Percentiles rank a stretch among this genome's conserved stretches.
phyloP scores from a whole-genome alignment of 1,140 invertebrate species.

The Zaprionus gabonicus region DNA sequence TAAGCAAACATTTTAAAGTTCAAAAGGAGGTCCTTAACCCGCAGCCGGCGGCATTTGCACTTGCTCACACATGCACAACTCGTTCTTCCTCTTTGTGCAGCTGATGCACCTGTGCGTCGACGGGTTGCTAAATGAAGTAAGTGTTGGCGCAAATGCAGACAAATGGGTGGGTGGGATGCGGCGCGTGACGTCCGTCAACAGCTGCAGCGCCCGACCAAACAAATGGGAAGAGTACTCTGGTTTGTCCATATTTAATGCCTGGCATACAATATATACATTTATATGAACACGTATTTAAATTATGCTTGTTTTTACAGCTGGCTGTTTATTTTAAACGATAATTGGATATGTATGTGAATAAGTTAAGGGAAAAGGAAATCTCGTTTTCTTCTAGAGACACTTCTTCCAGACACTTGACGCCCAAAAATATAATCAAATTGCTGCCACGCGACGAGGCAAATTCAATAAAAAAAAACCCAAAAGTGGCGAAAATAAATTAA shows the following conservation, averaged over 20 bases:
- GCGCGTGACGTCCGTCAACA: slow-evolving; percentile 53
- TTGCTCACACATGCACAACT: slow-evolving; percentile 25
- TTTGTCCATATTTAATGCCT: not conserved
- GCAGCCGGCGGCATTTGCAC: slow-evolving; percentile 55
- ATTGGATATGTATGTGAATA: not conserved
- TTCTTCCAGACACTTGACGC: not conserved
- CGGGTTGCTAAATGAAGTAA: slow-evolving; percentile 74
- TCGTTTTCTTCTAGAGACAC: not conserved
- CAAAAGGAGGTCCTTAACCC: slow-evolving; percentile 81
- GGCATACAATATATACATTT: not conserved
- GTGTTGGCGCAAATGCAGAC: slow-evolving; percentile 80
- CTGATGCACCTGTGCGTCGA: slow-evolving; percentile 37
- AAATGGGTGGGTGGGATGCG: slow-evolving; percentile 42
- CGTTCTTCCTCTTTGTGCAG: slow-evolving; percentile 24
- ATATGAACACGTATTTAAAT: not conserved
- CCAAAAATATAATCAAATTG: slow-evolving; percentile 17
- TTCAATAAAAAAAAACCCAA: slow-evolving; percentile 49
- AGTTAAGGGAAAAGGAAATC: not conserved
- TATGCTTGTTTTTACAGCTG: not conserved
- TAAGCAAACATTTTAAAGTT: slow-evolving; percentile 80
- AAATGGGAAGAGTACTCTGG: slow-evolving; percentile 44
- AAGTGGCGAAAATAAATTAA: slow-evolving; percentile 64
- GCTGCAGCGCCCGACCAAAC: slow-evolving; percentile 26
- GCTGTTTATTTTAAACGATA: not conserved
- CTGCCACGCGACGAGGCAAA: slow-evolving; percentile 20